These are phyloP conservation scores for Auanema freiburgensis DNA, from an alignment of 2,888 invertebrate species.

Conservation along the genomic window DNA sequence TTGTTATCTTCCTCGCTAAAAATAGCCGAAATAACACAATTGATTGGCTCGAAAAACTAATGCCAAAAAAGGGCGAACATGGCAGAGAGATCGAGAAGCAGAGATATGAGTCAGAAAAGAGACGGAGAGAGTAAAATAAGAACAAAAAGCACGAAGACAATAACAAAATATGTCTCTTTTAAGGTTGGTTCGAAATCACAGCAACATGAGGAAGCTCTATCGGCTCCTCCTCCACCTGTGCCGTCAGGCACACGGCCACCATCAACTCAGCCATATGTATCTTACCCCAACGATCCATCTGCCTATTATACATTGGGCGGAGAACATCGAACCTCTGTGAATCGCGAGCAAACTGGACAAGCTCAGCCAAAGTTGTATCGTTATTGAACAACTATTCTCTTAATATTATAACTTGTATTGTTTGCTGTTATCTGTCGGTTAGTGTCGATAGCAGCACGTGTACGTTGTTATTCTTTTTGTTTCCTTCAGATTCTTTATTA, in stretches of 20 bases:
- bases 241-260: conserved; percentile 32
- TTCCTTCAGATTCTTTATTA: no score
- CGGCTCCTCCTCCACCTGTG: conserved; percentile 11
- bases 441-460: no score
- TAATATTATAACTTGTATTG: no score
- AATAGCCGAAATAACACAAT: background rate
- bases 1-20: background rate
- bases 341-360: conserved; percentile 2
- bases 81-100: background rate
- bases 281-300: conserved; percentile 63
- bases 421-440: no score
- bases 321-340: conserved; percentile 28
- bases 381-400: conserved; percentile 9
- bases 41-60: background rate
- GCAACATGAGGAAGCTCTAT: conserved; percentile 54
- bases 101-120: no score
- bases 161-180: conserved; percentile 5
- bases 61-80: background rate
- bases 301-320: conserved; percentile 63
- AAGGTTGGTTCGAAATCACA: conserved; percentile 62
- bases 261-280: conserved; percentile 54
- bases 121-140: no score
- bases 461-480: no score
- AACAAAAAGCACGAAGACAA: no score
- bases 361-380: conserved; percentile 18